Evolutionary conservation across 2,888 invertebrate species (phyloP), one percentile per base, ranked within the genome.

Genomic region (Caenorhabditis auriculariae): DNA sequence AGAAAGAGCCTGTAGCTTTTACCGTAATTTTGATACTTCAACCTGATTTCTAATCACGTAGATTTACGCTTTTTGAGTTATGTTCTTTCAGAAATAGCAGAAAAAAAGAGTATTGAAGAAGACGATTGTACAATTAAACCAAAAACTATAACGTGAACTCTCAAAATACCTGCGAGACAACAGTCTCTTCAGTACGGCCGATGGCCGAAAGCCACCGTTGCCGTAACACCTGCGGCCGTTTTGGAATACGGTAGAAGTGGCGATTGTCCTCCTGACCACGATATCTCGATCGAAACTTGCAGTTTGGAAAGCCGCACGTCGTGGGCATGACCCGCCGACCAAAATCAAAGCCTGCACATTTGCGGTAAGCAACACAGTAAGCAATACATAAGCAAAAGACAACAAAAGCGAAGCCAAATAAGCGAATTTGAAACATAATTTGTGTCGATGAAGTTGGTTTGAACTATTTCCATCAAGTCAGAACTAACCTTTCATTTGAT

Each of bases 211-310:
- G 75, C 83, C 83, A 83, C 48, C 79, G 72, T 58, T 82, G 81
- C 15, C 83, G 71, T 56, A 84, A 71, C 17, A 83, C 72, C 35
- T 77, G 74, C 27, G 83, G 83, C 43, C 83, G 75, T 76, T 83
- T 83, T 23, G 83, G 83, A 12, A 83, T 83, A 37, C 83, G 82
- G 70, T 84, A 83, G 73, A 84, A 84, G 68, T 84, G 83, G 4
- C 83, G 81, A 64, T 82, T 83, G 69, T 84, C 83, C 62, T 83
- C 83, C 45, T 81, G 81, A 43, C 83, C 83, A 46, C 83, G 81
- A 52, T 83, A 84, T 26, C 79, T 61, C 29, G 79, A 80, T 24
- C 79, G 78, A 55, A 79, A 79, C 72, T 83, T 83, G 74, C 83
- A 83, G 66, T 83, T 83, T 57, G 83, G 83, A 72, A 83, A 83